These are phyloP conservation scores for Sepioteuthis lessoniana DNA, from an alignment of 2,888 invertebrate species.

Conservation along the genomic window DNA sequence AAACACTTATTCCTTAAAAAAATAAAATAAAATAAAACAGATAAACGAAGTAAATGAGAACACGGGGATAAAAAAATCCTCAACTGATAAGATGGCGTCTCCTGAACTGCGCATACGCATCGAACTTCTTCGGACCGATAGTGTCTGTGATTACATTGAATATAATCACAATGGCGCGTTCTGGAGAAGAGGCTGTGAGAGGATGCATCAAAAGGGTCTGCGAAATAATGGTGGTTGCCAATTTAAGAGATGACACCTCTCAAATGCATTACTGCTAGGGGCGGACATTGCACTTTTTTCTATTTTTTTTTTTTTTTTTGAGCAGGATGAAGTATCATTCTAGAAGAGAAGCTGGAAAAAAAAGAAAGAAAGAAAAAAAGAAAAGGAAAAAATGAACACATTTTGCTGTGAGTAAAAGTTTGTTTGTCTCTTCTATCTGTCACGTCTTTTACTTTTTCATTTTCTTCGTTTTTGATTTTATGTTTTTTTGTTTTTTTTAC, in stretches of 20 bases:
- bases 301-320: neutral
- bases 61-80: neutral
- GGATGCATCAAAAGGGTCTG: neutral
- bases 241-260: slow-evolving; percentile 33
- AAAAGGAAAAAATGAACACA: neutral
- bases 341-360: neutral
- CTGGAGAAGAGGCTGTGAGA: neutral
- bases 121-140: neutral
- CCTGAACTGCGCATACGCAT: neutral
- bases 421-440: neutral
- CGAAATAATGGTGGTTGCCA: slow-evolving; percentile 8
- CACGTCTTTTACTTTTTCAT: neutral
- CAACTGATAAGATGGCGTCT: neutral
- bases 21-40: neutral
- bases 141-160: slow-evolving; percentile 23
- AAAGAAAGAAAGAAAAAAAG: neutral
- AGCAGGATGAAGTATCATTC: neutral
- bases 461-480: neutral
- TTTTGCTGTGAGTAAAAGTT: neutral
- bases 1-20: no score
- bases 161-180: slow-evolving; percentile 33
- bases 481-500: no score
- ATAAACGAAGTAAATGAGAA: neutral
- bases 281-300: neutral
- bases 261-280: neutral